phyloP scores from a whole-genome alignment of 2,113 vertebrate genomes.

The Dasypus novemcinctus region DNA sequence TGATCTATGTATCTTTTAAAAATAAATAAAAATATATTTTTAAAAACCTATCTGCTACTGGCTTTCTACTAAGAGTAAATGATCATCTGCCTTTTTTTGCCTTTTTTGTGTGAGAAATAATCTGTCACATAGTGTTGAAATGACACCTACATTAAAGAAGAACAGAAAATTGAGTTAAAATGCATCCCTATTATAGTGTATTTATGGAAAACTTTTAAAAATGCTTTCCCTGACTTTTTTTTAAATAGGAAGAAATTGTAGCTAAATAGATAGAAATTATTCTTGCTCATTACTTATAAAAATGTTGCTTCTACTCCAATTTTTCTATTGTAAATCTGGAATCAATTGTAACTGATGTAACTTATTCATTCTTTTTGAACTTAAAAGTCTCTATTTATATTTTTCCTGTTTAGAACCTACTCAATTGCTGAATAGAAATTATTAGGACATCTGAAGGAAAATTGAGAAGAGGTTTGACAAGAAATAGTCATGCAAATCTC shows the following conservation, averaged over 20 bases:
- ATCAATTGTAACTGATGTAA: not conserved
- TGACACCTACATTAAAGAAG: not conserved
- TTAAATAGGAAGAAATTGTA: slow-evolving; percentile 46
- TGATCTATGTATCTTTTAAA: too few relatives aligned
- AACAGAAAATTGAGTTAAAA: slow-evolving; percentile 56
- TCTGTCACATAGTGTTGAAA: slow-evolving; percentile 64
- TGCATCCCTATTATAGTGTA: not conserved
- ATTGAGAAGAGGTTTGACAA: not conserved
- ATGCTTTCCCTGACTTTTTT: slow-evolving; percentile 44
- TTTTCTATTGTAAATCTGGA: slow-evolving; percentile 52
- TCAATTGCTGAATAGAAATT: slow-evolving; percentile 32
- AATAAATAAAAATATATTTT: too few relatives aligned
- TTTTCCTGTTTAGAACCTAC: slow-evolving; percentile 27
- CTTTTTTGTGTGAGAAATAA: slow-evolving; percentile 18
- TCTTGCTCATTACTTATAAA: slow-evolving; percentile 40
- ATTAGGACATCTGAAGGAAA: not conserved
- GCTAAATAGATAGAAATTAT: slow-evolving; percentile 49
- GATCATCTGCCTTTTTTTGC: not conserved
- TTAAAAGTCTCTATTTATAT: slow-evolving; percentile 35
- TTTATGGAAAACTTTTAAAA: slow-evolving; percentile 60
- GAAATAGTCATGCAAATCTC: not conserved
- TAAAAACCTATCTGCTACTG: not conserved
- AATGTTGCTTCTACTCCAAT: slow-evolving; percentile 23
- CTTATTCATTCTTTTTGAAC: slow-evolving; percentile 27
- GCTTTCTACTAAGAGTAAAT: slow-evolving; percentile 44